Evolutionary conservation across 2,888 invertebrate species (phyloP), one percentile per base, ranked within the genome.

Genomic region (Caenorhabditis japonica): DNA sequence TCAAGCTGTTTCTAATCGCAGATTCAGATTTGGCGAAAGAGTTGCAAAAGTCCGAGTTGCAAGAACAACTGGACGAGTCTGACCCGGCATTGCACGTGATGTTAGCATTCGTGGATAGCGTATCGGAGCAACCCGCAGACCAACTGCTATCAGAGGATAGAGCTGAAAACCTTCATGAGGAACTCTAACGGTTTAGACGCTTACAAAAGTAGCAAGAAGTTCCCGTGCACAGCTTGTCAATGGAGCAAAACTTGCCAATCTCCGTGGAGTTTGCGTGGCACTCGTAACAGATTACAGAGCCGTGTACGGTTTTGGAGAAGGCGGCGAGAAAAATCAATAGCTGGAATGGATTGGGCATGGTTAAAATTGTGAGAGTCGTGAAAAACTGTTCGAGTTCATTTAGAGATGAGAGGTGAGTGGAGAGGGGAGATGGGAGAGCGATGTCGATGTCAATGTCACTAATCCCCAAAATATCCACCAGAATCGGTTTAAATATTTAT

Each of bases 171-270:
- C 5, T 4, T 3, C 10, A 2, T 33, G n/a, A n/a, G 23, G 5
- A 15, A 15, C 17, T 23, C 13, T 10, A 30, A 1, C 19, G 2
- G 5, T n/a, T 3, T 10, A 2, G 1, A 19, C 21, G 52, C 75
- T 59, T 8, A 77, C 77, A 33, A 49, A 79, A 79, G 43, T 38
- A 79, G 39, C 79, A 79, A 19, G 77, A 75, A 33, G 56, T 36
- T 10, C 75, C 79, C 12, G 46, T 46, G 43, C 79, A 79, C 10
- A 79, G 33, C 47, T 72, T 60, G 41, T 76, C 77, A 36, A 79
- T 76, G 10, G 77, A 75, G 51, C 79, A 79, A 41, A 61, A 79
- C 15, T 62, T 73, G 10, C 79, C 79, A 21, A 53, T 15, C 8
- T 66, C 60, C 10, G 77, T 64, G 1, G 73, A 73, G 39, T 79